Evolutionary conservation across 2,797 vertebrate species (phyloP), one percentile per base, ranked within the genome.

Genomic region (Rhynchotus rufescens): DNA sequence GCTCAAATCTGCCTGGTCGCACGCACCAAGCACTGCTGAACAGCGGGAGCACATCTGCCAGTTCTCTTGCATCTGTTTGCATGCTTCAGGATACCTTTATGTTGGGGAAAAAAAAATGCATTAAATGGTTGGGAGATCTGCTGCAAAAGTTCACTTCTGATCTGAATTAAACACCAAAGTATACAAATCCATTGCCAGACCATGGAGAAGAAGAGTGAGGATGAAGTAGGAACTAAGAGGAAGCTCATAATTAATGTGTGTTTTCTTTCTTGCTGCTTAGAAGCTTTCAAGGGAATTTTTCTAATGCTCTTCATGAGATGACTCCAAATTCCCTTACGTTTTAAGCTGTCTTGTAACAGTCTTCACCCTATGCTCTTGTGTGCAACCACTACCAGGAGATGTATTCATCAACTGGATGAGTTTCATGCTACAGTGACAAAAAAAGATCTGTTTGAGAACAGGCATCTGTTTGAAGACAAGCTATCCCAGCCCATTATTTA

Each of bases 1-100:
- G 32, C 64, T 86, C 52, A 74, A 60, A 84, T 89, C 72, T 89
- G 83, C n/a, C 62, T 81, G n/a, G 9, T 92, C 42, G 7, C 6
- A 17, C 36, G 25, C 36, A 82, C 34, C 30, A 76, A 60, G 44
- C 22, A 9, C 14, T 90, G 61, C 22, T 57, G 71, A 86, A 61
- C 52, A 56, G 61, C 82, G 64, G 47, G 52, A 67, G 30, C 62
- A 34, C 75, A 80, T 92, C 86, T 90, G 90, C 61, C 47, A 52
- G 71, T 52, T 89, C 47, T 84, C 52, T 77, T 93, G 92, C 52
- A 77, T 92, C 51, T 78, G 32, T 76, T 76, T 76, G 15, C 75
- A 28, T 59, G 20, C 38, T 84, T 89, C 28, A 9, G 38, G 25
- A 36, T 76, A 66, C 15, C 52, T 91, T 81, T 73, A 60, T 71